A percentile compares a stretch with the other conserved stretches of the same genome.
Evolutionary conservation across 2,113 vertebrate genomes (phyloP).

Genomic region (Delphinus delphis): DNA sequence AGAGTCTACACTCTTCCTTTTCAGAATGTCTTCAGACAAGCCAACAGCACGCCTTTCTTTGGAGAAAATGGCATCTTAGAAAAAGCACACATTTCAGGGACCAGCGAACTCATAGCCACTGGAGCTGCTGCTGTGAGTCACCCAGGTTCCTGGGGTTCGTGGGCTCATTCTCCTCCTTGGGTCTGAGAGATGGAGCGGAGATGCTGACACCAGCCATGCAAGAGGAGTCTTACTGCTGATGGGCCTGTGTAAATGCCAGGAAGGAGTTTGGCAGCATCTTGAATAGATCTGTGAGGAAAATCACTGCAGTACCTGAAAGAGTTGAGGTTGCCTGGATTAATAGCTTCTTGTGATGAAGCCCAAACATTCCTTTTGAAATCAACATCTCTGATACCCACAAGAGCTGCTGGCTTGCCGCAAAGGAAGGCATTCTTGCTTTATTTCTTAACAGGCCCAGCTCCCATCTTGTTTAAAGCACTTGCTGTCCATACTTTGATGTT

Average conservation of each 20-base stretch:
- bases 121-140: neutral
- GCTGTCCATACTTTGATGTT: neutral
- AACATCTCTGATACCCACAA: neutral
- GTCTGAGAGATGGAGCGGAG: neutral
- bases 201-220: accelerated
- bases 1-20: neutral
- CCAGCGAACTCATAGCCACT: accelerated
- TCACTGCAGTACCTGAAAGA: neutral
- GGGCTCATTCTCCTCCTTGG: neutral
- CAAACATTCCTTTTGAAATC: neutral
- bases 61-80: too few species aligned
- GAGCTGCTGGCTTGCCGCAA: neutral
- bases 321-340: neutral
- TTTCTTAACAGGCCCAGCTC: neutral
- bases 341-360: neutral
- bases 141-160: accelerated
- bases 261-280: neutral
- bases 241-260: neutral
- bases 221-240: neutral
- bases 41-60: neutral
- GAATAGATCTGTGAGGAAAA: neutral
- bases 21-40: neutral
- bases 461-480: neutral
- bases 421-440: neutral
- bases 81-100: neutral